These are phyloP conservation scores for Cathartes aura DNA, from an alignment of 2,113 vertebrate species.

Conservation along the genomic window DNA sequence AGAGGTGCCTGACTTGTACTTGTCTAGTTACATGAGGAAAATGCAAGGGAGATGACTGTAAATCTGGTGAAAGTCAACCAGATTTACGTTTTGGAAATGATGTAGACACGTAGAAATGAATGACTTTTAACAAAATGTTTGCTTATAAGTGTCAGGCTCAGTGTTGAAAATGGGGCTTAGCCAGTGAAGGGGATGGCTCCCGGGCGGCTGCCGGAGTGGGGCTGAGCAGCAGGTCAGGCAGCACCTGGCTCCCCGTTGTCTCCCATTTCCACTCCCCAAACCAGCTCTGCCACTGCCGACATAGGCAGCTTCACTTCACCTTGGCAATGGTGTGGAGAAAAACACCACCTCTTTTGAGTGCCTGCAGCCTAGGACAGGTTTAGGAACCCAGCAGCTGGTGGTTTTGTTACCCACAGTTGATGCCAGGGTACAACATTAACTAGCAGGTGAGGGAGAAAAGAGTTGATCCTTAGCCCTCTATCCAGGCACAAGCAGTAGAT, in stretches of 20 bases:
- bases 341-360: not conserved
- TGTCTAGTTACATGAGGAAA: not conserved
- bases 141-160: not conserved
- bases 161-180: not conserved
- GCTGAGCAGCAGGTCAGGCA: not conserved
- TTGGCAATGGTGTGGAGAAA: not conserved
- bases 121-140: not conserved
- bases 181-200: not conserved
- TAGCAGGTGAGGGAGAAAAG: not conserved
- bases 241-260: accelerated
- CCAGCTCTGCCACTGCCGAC: not conserved
- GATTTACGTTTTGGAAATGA: not conserved
- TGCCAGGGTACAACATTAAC: not conserved
- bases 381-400: not conserved
- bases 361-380: not conserved
- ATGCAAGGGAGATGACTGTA: not conserved
- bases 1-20: not conserved
- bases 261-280: not conserved
- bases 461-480: not conserved
- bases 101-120: accelerated
- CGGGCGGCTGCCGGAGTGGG: not conserved
- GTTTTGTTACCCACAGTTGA: not conserved
- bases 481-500: not conserved
- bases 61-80: not conserved
- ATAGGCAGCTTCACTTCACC: not conserved